phyloP scores from a whole-genome alignment of 1,140 invertebrate species.

The Diorhabda sublineata region DNA sequence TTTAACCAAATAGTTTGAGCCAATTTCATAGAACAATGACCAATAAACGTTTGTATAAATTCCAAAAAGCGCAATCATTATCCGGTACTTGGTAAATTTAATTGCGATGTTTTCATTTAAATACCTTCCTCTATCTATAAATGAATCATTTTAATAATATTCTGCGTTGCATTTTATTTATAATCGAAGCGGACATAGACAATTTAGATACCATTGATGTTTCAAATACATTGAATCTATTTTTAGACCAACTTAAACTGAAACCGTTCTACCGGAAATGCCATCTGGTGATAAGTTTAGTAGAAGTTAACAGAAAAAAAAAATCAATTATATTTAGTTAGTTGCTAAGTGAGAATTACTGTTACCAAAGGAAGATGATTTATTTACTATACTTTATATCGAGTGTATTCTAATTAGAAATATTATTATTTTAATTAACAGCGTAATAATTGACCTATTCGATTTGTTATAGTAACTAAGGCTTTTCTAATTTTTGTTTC shows the following conservation, averaged over 20 bases:
- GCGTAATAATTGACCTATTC: too few relatives aligned
- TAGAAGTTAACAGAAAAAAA: background rate
- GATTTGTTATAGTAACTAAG: too few relatives aligned
- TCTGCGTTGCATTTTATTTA: background rate
- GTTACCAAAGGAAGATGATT: too few relatives aligned
- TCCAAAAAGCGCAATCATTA: too few relatives aligned
- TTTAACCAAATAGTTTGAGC: too few relatives aligned
- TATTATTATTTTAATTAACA: too few relatives aligned
- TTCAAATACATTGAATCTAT: background rate
- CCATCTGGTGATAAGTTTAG: background rate
- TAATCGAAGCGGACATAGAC: background rate
- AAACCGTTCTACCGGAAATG: background rate
- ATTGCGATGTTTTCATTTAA: background rate
- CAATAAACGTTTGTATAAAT: too few relatives aligned
- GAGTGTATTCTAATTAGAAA: too few relatives aligned
- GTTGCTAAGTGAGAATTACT: background rate
- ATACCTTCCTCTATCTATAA: background rate
- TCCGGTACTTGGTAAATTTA: background rate
- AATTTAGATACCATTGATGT: conserved; percentile 2
- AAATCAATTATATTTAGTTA: conserved; percentile 5
- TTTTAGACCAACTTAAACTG: background rate
- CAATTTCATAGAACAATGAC: too few relatives aligned
- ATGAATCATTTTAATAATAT: background rate
- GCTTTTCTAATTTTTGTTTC: too few relatives aligned
- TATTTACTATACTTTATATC: too few relatives aligned